A percentile compares a stretch with the other conserved stretches of the same genome.
Conservation (phyloP, 2,888 invertebrate genomes). For the Sinelater perroti region DNA sequence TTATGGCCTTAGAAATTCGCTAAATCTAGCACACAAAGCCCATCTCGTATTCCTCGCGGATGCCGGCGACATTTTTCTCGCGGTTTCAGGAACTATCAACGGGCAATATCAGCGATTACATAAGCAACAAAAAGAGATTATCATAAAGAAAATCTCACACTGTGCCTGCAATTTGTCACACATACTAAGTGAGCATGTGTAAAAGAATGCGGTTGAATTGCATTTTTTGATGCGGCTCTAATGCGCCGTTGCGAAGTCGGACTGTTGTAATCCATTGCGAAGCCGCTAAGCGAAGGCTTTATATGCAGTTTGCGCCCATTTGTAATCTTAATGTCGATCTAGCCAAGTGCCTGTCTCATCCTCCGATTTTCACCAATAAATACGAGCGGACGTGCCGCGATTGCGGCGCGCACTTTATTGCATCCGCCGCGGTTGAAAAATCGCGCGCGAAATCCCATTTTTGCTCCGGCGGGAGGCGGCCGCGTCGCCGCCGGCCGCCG, state of each 20-base stretch:
- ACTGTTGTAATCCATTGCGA: constrained; percentile 44
- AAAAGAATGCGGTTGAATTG: constrained; percentile 53
- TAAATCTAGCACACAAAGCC: constrained; percentile 11
- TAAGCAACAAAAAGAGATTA: constrained; percentile 34
- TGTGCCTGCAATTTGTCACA: constrained; percentile 53
- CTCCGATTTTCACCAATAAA: constrained; percentile 48
- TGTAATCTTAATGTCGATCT: constrained; percentile 49
- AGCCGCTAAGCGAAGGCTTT: constrained; percentile 49
- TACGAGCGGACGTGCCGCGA: constrained; percentile 36
- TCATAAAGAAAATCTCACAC: constrained; percentile 50
- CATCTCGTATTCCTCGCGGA: constrained; percentile 18
- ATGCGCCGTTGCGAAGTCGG: constrained; percentile 45
- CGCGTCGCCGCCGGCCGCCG: not conserved
- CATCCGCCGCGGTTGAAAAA: constrained; percentile 15
- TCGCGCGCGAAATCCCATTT: not conserved
- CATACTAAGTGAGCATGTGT: constrained; percentile 53
- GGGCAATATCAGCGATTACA: constrained; percentile 31
- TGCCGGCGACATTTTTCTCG: constrained; percentile 17
- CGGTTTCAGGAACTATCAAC: constrained; percentile 36
- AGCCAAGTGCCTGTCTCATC: constrained; percentile 44
- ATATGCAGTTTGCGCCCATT: constrained; percentile 50
- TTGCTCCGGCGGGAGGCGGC: not conserved
- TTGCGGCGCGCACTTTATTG: constrained; percentile 27
- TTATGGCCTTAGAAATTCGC: not conserved
- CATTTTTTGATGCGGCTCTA: constrained; percentile 48